Conservation (phyloP, 1,140 invertebrate genomes). For the Dysdera silvatica region DNA sequence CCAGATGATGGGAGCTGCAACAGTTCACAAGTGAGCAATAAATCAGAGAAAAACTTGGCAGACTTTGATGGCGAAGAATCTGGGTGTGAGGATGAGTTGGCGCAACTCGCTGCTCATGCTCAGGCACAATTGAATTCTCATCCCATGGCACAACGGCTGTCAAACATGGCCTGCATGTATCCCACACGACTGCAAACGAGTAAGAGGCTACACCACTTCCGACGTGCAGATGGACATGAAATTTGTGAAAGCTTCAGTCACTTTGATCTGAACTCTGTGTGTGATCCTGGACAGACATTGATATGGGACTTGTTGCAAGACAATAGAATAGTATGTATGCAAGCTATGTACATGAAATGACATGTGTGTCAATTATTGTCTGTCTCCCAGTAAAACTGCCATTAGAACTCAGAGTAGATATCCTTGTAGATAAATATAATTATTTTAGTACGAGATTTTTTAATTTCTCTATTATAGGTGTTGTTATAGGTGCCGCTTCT, state of each 20-base stretch:
- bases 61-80: constrained; percentile 90
- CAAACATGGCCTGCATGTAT: constrained; percentile 43
- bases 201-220: constrained; percentile 18
- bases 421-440: too few relatives aligned
- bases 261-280: constrained; percentile 61
- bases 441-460: too few relatives aligned
- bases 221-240: constrained; percentile 20
- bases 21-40: constrained; percentile 79
- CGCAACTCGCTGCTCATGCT: constrained; percentile 56
- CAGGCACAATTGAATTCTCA: constrained; percentile 33
- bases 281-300: constrained; percentile 77
- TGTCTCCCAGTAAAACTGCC: too few relatives aligned
- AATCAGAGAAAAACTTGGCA: constrained; percentile 90
- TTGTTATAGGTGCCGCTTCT: too few relatives aligned
- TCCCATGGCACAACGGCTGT: constrained; percentile 42
- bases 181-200: constrained; percentile 39
- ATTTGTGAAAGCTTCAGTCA: constrained; percentile 7
- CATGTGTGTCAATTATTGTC: too few relatives aligned
- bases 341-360: constrained; percentile 1
- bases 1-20: constrained; percentile 55
- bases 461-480: too few relatives aligned
- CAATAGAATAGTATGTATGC: constrained; percentile 62
- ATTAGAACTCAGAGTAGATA: too few relatives aligned
- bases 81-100: constrained; percentile 75
- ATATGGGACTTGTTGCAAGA: constrained; percentile 91